A percentile compares a stretch with the other conserved stretches of the same genome.
phyloP scores from a whole-genome alignment of 2,113 vertebrate species.

The Neomonachus schauinslandi region DNA sequence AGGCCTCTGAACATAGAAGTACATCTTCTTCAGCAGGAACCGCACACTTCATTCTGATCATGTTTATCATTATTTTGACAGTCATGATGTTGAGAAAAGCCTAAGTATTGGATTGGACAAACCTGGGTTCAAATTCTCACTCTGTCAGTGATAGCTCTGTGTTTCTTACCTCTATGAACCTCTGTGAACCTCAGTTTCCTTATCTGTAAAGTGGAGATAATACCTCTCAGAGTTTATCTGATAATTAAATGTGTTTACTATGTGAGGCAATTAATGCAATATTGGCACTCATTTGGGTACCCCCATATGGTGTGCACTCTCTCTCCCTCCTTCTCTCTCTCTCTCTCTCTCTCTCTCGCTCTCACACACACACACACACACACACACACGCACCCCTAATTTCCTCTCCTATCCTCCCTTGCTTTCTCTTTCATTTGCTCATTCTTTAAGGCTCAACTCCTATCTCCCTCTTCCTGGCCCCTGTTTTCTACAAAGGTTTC shows the following conservation, averaged over 20 bases:
- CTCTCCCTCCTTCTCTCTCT: rapidly evolving
- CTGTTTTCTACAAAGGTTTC: background rate
- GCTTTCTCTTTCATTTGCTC: background rate
- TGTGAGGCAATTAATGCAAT: background rate
- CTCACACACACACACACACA: background rate
- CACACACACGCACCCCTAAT: no score
- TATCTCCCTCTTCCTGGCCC: background rate
- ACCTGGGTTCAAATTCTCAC: background rate
- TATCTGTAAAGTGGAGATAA: background rate
- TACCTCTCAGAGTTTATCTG: background rate
- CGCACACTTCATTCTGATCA: background rate
- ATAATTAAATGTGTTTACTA: background rate
- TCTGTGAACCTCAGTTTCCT: background rate
- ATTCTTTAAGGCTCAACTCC: background rate
- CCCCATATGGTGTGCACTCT: background rate
- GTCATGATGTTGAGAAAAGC: background rate
- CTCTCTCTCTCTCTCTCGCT: background rate
- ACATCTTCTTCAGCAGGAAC: background rate
- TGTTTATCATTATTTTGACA: background rate
- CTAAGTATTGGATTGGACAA: background rate
- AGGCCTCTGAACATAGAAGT: background rate
- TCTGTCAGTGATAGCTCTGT: background rate
- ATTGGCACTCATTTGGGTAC: background rate
- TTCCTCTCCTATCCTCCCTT: background rate
- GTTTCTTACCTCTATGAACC: background rate